phyloP scores from a whole-genome alignment of 2,797 vertebrate genomes.

The Myotis planiceps region DNA sequence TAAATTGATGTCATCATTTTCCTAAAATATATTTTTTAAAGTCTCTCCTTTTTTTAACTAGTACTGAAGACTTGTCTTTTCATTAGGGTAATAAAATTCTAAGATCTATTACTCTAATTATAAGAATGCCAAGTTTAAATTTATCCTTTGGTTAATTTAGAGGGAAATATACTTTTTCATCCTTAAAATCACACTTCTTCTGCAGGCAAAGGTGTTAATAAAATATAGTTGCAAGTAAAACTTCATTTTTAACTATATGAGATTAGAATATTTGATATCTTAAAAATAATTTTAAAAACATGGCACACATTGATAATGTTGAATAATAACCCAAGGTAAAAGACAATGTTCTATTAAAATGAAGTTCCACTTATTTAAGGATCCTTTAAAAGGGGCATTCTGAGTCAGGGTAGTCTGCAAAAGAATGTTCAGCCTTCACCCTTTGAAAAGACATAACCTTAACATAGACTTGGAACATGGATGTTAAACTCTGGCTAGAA shows the following conservation, averaged over 20 bases:
- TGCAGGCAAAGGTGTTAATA: slow-evolving; percentile 56
- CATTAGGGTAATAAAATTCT: slow-evolving; percentile 55
- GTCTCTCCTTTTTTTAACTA: not conserved
- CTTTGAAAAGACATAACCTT: not conserved
- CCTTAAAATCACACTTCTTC: slow-evolving; percentile 45
- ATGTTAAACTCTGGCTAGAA: slow-evolving; percentile 18
- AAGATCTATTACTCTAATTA: slow-evolving; percentile 74
- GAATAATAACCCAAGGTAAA: slow-evolving; percentile 15
- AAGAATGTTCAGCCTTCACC: not conserved
- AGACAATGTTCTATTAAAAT: slow-evolving; percentile 6
- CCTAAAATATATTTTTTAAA: slow-evolving; percentile 6
- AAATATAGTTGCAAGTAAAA: slow-evolving; percentile 56
- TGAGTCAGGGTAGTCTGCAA: not conserved
- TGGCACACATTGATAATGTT: slow-evolving; percentile 19
- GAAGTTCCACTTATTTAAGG: not conserved
- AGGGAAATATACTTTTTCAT: slow-evolving; percentile 67
- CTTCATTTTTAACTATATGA: slow-evolving; percentile 12
- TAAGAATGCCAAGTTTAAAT: slow-evolving; percentile 63
- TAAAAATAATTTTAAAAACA: slow-evolving; percentile 45
- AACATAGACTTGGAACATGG: not conserved
- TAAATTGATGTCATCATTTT: slow-evolving; percentile 66
- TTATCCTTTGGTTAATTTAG: slow-evolving; percentile 73
- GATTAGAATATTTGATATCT: slow-evolving; percentile 26
- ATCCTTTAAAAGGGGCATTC: not conserved
- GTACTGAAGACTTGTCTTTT: slow-evolving; percentile 60